Conservation (phyloP, 2,113 vertebrate species). For the Crotalus viridis region DNA sequence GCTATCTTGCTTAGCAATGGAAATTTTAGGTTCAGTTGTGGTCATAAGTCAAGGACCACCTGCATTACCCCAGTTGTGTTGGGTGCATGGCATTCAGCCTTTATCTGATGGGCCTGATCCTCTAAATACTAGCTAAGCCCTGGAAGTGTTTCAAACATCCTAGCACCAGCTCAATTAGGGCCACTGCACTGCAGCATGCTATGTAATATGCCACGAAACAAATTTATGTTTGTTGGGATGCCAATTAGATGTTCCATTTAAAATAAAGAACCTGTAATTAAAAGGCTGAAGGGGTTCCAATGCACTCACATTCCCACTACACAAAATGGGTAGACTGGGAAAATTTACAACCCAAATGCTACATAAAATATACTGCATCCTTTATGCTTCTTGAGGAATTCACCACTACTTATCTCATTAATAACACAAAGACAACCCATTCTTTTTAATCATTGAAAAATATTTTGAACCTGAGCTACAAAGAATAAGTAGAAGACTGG, state of each 20-base stretch:
- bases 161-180: not conserved
- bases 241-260: constrained; percentile 23
- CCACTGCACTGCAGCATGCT: not conserved
- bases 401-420: constrained; percentile 54
- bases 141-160: not conserved
- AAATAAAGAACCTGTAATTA: constrained; percentile 54
- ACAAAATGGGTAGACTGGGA: constrained; percentile 50
- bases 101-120: not conserved
- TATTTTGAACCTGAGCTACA: constrained; percentile 44
- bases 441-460: constrained; percentile 52
- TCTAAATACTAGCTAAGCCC: not conserved
- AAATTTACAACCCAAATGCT: constrained; percentile 62
- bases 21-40: not conserved
- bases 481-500: constrained; percentile 16
- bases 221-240: constrained; percentile 49
- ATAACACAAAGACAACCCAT: constrained; percentile 61
- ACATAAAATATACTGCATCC: constrained; percentile 47
- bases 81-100: not conserved
- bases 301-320: constrained; percentile 48
- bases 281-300: constrained; percentile 54
- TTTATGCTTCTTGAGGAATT: constrained; percentile 57
- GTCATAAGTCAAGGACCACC: not conserved
- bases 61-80: too few relatives aligned
- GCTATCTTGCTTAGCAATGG: not conserved
- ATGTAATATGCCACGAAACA: constrained; percentile 1